These are phyloP conservation scores for Ictidomys tridecemlineatus DNA, from an alignment of 2,113 vertebrate species.

Conservation along the genomic window DNA sequence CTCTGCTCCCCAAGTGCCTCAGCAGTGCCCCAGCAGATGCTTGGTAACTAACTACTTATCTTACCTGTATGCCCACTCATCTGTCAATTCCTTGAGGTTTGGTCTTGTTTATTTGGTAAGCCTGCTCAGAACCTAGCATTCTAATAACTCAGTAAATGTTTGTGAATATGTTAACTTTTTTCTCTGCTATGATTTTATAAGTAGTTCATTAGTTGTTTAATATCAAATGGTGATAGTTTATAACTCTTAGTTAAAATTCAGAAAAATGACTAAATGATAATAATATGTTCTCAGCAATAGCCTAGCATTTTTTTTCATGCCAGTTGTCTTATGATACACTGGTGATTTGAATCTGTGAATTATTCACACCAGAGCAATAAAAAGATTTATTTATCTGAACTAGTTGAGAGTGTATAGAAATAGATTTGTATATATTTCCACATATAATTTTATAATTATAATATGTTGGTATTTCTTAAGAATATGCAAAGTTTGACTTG, in stretches of 20 bases:
- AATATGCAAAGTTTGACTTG: not conserved
- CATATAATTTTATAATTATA: not conserved
- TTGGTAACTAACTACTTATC: not conserved
- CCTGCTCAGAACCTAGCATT: not conserved
- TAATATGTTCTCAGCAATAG: not conserved
- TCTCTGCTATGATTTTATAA: not conserved
- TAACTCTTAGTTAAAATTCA: not conserved
- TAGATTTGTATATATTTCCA: not conserved
- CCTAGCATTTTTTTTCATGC: not conserved
- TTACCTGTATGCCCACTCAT: not conserved
- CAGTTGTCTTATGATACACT: not conserved
- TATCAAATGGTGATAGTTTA: not conserved
- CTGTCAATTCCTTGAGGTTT: not conserved
- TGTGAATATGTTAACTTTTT: not conserved
- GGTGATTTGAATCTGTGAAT: not conserved
- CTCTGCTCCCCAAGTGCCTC: not conserved
- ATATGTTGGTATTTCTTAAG: not conserved
- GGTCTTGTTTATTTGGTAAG: constrained; percentile 1
- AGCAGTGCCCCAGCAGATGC: not conserved
- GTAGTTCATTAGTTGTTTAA: not conserved
- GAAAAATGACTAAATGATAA: not conserved
- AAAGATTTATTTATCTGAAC: not conserved
- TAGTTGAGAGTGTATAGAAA: not conserved
- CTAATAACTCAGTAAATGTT: not conserved
- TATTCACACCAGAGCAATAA: not conserved